Conservation (phyloP, 2,888 invertebrate species). For the Phyllotreta cruciferae region DNA sequence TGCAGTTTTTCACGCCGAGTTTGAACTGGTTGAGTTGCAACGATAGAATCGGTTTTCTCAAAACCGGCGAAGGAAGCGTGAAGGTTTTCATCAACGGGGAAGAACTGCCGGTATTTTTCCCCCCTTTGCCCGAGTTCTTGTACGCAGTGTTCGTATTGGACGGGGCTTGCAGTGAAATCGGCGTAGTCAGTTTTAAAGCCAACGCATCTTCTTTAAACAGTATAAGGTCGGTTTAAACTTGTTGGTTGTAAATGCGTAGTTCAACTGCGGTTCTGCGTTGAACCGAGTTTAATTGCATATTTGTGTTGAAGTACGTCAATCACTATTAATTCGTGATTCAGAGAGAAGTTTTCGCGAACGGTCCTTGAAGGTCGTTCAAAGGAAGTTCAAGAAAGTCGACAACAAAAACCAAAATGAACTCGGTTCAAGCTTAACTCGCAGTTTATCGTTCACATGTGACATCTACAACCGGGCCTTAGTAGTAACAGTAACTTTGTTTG, state of each 20-base stretch:
- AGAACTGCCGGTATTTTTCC: slow-evolving; percentile 64
- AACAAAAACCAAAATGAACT: no score
- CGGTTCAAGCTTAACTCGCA: no score
- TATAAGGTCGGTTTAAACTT: slow-evolving; percentile 26
- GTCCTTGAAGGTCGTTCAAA: no score
- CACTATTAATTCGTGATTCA: no score
- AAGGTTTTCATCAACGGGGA: slow-evolving; percentile 83
- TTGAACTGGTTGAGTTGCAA: slow-evolving; percentile 84
- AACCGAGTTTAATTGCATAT: no score
- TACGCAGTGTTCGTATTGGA: slow-evolving; percentile 85
- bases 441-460: no score
- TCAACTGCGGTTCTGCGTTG: no score
- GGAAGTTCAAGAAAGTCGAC: no score
- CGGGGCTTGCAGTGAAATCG: slow-evolving; percentile 79
- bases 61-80: slow-evolving; percentile 72
- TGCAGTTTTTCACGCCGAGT: slow-evolving; percentile 73
- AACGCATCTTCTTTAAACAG: slow-evolving; percentile 61
- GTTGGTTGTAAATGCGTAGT: background rate
- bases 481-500: no score
- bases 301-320: no score
- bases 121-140: slow-evolving; percentile 64
- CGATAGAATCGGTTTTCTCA: slow-evolving; percentile 78
- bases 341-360: no score
- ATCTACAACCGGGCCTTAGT: no score
- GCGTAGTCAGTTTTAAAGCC: slow-evolving; percentile 72